These are phyloP conservation scores for Siniperca undulata DNA, from an alignment of 2,797 vertebrate genomes.

Conservation along the genomic window DNA sequence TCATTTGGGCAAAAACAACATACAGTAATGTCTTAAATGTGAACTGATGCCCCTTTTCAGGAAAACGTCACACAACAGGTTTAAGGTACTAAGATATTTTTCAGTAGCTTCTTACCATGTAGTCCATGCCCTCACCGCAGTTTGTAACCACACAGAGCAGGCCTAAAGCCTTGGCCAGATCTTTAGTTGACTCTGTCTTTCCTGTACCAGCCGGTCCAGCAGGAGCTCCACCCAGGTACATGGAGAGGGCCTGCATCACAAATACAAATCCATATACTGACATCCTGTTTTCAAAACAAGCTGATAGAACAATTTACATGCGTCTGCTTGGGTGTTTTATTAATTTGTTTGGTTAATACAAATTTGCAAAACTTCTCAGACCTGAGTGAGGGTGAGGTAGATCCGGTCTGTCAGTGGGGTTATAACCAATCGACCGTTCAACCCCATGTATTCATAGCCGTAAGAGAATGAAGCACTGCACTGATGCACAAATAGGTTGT, in stretches of 20 bases:
- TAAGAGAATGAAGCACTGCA: constrained; percentile 94
- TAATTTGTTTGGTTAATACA: not conserved
- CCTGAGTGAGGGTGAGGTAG: constrained; percentile 98
- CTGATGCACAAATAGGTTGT: constrained; percentile 91
- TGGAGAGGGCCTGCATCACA: constrained; percentile 93
- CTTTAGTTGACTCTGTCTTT: constrained; percentile 98
- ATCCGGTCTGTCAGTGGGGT: constrained; percentile 97
- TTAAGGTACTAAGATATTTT: not conserved
- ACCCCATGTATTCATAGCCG: constrained; percentile 98
- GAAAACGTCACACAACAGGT: not conserved
- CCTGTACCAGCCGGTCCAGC: constrained; percentile 97
- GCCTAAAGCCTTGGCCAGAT: constrained; percentile 96
- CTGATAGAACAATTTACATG: not conserved
- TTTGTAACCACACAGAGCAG: constrained; percentile 97
- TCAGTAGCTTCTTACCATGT: constrained; percentile 86
- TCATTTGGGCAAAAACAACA: not conserved
- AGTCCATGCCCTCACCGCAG: constrained; percentile 99
- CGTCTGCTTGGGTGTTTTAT: not conserved
- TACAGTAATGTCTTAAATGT: not conserved
- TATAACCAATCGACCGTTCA: constrained; percentile 96
- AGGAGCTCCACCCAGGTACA: constrained; percentile 96
- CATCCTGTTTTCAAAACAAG: not conserved
- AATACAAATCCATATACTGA: constrained; percentile 28
- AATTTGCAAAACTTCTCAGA: constrained; percentile 54
- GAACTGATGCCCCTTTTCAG: constrained; percentile 1